These are phyloP conservation scores for Regulus satrapa DNA, from an alignment of 2,113 vertebrate genomes.

Conservation along the genomic window DNA sequence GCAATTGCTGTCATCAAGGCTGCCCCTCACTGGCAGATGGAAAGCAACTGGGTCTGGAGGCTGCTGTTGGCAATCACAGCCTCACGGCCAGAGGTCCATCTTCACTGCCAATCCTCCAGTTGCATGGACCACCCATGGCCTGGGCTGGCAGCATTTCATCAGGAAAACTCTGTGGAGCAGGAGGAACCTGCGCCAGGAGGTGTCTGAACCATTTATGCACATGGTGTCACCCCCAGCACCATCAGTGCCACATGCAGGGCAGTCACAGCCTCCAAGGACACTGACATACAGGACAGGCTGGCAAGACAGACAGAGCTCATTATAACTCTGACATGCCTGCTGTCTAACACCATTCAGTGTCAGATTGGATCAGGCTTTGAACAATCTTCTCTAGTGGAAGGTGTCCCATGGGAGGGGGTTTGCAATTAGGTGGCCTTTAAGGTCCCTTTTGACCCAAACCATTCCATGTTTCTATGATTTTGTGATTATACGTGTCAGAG, in stretches of 20 bases:
- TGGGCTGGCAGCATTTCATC: neutral
- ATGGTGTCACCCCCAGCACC: accelerated
- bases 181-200: neutral
- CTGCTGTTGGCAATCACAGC: neutral
- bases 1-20: accelerated
- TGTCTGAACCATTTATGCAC: neutral
- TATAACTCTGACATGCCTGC: neutral
- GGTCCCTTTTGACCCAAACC: neutral
- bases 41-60: accelerated
- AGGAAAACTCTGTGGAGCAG: neutral
- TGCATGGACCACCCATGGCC: too few species aligned
- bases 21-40: neutral
- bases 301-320: neutral
- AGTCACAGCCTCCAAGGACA: neutral
- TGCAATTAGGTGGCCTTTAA: neutral
- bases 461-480: neutral
- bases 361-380: too few species aligned
- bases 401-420: neutral
- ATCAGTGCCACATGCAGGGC: neutral
- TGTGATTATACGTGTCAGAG: neutral
- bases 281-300: accelerated
- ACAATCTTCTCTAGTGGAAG: neutral
- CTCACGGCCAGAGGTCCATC: neutral
- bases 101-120: neutral
- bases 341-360: neutral